Percentiles rank a stretch among this genome's conserved stretches.
Conservation (phyloP, 2,797 vertebrate genomes). For the Thamnophis elegans region DNA sequence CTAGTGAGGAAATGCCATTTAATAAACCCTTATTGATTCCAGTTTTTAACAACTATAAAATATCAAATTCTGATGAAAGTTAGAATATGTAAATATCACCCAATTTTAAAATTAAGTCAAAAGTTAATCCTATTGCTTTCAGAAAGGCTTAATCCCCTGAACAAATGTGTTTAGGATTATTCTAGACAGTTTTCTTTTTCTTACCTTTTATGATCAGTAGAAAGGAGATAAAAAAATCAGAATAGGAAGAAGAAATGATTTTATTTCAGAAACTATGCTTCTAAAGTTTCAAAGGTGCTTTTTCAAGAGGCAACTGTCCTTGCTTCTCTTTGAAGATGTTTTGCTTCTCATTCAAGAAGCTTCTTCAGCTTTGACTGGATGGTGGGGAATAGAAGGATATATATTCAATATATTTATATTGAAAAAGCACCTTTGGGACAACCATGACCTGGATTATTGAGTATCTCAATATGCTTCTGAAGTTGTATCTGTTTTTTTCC, state of each 20-base stretch:
- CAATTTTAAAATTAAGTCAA: neutral
- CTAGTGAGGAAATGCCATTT: neutral
- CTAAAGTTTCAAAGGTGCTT: neutral
- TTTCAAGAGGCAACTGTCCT: neutral
- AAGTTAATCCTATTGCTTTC: neutral
- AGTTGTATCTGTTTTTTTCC: neutral
- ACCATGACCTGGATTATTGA: neutral
- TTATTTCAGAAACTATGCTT: no score
- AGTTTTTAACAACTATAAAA: neutral
- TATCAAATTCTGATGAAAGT: neutral
- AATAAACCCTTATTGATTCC: neutral
- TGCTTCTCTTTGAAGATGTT: neutral
- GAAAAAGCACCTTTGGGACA: no score
- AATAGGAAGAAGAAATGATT: neutral
- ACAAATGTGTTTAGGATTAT: neutral
- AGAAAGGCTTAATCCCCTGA: neutral
- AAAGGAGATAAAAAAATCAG: rapidly evolving
- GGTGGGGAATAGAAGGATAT: neutral
- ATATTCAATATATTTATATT: no score
- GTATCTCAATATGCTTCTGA: neutral
- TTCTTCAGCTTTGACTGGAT: neutral
- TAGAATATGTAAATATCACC: neutral
- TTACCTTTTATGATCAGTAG: neutral
- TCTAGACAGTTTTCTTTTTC: neutral
- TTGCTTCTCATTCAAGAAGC: neutral